Percentiles rank a stretch among this genome's conserved stretches.
These are phyloP conservation scores for Caenorhabditis sp. DNA, from an alignment of 2,888 invertebrate genomes.

Conservation along the genomic window DNA sequence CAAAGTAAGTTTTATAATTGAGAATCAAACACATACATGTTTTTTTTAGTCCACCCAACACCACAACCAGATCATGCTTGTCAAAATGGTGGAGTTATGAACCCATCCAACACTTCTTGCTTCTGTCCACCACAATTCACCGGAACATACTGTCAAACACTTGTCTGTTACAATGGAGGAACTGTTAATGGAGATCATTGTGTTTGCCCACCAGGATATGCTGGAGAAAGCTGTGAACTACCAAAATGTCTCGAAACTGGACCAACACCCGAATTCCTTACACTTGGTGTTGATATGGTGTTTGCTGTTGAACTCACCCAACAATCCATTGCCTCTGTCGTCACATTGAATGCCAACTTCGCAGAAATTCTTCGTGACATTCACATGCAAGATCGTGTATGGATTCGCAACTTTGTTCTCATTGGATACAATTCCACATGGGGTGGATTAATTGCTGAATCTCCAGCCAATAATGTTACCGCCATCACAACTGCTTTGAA, in stretches of 20 bases:
- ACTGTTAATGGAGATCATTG: constrained; percentile 47
- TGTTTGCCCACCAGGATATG: constrained; percentile 53
- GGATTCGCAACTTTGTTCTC: constrained; percentile 54
- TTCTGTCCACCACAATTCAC: constrained; percentile 54
- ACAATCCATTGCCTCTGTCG: constrained; percentile 37
- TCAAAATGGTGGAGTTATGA: constrained; percentile 60
- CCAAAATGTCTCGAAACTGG: constrained; percentile 50
- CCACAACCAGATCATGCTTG: constrained; percentile 52
- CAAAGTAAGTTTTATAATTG: constrained; percentile 28
- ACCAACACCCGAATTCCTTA: constrained; percentile 40
- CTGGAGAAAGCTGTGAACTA: constrained; percentile 50
- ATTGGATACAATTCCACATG: constrained; percentile 57
- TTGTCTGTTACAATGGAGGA: constrained; percentile 60
- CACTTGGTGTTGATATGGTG: constrained; percentile 52
- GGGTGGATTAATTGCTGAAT: constrained; percentile 47
- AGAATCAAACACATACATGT: too few species aligned
- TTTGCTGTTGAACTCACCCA: constrained; percentile 55
- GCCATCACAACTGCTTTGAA: constrained; percentile 31
- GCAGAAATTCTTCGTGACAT: constrained; percentile 51
- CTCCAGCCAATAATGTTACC: constrained; percentile 29
- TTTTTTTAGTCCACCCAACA: constrained; percentile 42
- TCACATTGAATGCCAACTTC: constrained; percentile 35
- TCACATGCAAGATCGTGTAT: constrained; percentile 35
- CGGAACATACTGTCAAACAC: constrained; percentile 54
- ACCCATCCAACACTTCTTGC: constrained; percentile 55